Percentiles rank a stretch among this genome's conserved stretches.
phyloP scores from a whole-genome alignment of 2,797 vertebrate genomes.

The Allobates femoralis region DNA sequence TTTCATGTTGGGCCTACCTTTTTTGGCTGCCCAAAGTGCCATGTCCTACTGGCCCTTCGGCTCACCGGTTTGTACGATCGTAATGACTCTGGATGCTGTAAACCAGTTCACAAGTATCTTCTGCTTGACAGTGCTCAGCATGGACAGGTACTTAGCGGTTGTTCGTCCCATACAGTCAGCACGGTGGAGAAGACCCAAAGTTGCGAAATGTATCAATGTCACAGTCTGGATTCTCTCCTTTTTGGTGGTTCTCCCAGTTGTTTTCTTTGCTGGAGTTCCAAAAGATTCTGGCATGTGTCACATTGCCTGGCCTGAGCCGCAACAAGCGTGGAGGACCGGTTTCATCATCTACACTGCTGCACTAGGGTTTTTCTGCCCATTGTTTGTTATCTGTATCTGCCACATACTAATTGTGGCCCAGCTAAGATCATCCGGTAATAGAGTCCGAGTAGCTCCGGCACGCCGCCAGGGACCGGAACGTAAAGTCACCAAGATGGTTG shows the following conservation, averaged over 20 bases:
- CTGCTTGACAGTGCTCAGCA: slow-evolving; percentile 95
- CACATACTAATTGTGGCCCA: slow-evolving; percentile 93
- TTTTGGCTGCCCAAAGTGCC: slow-evolving; percentile 93
- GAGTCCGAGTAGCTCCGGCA: slow-evolving; percentile 83
- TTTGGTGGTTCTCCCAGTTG: slow-evolving; percentile 91
- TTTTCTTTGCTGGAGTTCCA: slow-evolving; percentile 93
- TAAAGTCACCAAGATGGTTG: slow-evolving; percentile 95
- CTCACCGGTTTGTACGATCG: slow-evolving; percentile 90
- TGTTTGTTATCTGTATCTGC: slow-evolving; percentile 94
- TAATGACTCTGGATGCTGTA: slow-evolving; percentile 94
- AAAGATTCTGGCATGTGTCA: slow-evolving; percentile 91
- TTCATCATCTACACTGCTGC: slow-evolving; percentile 95
- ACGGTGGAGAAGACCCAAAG: slow-evolving; percentile 88
- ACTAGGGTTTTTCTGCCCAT: slow-evolving; percentile 91
- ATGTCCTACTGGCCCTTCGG: slow-evolving; percentile 97
- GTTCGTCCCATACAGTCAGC: slow-evolving; percentile 91
- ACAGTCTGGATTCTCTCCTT: slow-evolving; percentile 91
- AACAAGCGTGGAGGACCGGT: slow-evolving; percentile 86
- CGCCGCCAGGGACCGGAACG: slow-evolving; percentile 90
- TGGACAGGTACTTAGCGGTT: slow-evolving; percentile 94
- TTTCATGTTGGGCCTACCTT: slow-evolving; percentile 93
- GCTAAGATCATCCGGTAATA: slow-evolving; percentile 86
- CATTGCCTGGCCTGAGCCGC: slow-evolving; percentile 96
- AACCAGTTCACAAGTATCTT: slow-evolving; percentile 98
- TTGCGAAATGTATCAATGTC: slow-evolving; percentile 89